Base-by-base conservation (phyloP, 1,140 invertebrate genomes). In the Ceratina australensis region DNA sequence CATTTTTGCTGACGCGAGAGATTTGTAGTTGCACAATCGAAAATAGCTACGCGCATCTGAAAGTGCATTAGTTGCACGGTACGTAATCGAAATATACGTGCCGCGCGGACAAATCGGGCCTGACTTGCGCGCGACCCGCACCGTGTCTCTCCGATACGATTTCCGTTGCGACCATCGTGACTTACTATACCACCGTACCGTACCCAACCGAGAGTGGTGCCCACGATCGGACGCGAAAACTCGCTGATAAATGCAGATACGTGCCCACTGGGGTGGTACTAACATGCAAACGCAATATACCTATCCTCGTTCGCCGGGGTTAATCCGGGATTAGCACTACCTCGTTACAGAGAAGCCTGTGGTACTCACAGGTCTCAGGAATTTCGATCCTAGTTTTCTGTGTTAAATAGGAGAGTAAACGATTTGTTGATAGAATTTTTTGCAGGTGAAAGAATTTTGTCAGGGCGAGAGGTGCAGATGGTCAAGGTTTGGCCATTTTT, bases 271-370 rank as follows among this genome's bases (percentile, higher is more conserved):
- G 42, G 65, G 66, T 64, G 54, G 74, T 50, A 71, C 56, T 72
- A 81, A 86, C 84, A 86, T 74, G 84, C 78, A 85, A 83, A 86
- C 33, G 84, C 84, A 83, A 86, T 86, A 86, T 80, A 80, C 64
- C 33, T 42, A 42, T 42, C 52, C 76, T 61, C 49, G 42, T 86
- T 67, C 26, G 16, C n/a, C 47, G 18, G 26, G 47, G 13, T 0
- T 15, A 20, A 50, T 8, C 22, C 18, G 0, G 73, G 64, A 68
- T 68, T 75, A 75, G 74, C 47, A 8, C 33, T 3, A 33, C n/a
- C n/a, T n/a, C n/a, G n/a, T n/a, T n/a, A n/a, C n/a, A n/a, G n/a
- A n/a, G n/a, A n/a, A n/a, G n/a, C n/a, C n/a, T n/a, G n/a, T n/a
- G n/a, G n/a, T n/a, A n/a, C n/a, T n/a, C n/a, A n/a, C n/a, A n/a